Evolutionary conservation across 2,888 invertebrate species (phyloP), one percentile per base, ranked within the genome.

Genomic region (Scaptomyza flava): DNA sequence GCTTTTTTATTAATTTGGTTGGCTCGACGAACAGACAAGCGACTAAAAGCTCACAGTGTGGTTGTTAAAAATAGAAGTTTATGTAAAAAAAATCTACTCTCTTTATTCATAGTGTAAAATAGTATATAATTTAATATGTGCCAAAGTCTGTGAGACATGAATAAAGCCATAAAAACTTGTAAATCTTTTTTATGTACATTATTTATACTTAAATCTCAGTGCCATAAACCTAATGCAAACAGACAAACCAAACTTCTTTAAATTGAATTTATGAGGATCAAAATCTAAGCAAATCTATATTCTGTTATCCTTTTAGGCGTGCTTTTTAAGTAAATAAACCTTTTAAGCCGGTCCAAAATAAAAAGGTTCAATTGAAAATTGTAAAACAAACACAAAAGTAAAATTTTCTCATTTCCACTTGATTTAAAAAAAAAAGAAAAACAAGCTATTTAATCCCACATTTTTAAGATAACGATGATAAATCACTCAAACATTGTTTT

Each of bases 1-100:
- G 12, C 9, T 38, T 69, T 70, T 78, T 78, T 80, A 78, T 80
- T 77, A 77, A 77, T 77, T 77, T 80, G 78, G 57, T 9, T 46
- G 33, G 54, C 31, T 59, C 50, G 41, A 38, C 48, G 58, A 48
- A n/a, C n/a, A 61, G 42, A 34, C 17, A 33, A 36, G 2, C 38
- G 27, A 38, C 73, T 60, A 73, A 77, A 68, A 77, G 68, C 78
- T 42, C 74, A 30, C 14, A 30, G 14, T 14, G 14, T 4, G 46
- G 11, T 14, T 14, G 14, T 11, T n/a, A 8, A 17, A 42, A 14
- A 14, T 8, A 75, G 46, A 65, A 3, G 1, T 23, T 23, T 71
- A 61, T 67, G 58, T 42, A 77, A 72, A 63, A 67, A 56, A 43
- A 52, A 54, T 48, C 54, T 11, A 50, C 57, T 30, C 54, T 54